Percentiles rank a stretch among this genome's conserved stretches.
Conservation (phyloP, 2,797 vertebrate species). For the Macrochelys suwanniensis region DNA sequence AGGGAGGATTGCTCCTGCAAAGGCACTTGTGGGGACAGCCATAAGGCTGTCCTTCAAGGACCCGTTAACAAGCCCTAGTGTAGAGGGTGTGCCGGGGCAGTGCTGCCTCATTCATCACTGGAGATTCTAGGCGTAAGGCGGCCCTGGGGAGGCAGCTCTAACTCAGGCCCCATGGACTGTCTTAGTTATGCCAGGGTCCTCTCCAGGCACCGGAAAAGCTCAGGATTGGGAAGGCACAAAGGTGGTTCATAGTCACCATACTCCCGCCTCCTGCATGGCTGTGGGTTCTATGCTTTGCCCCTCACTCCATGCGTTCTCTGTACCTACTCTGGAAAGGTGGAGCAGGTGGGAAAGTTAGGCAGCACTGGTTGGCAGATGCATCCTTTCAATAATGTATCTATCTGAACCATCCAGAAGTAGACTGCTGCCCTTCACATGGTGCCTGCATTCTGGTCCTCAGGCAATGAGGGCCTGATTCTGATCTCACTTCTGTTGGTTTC, state of each 20-base stretch:
- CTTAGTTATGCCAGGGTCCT: neutral
- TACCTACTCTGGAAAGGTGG: neutral
- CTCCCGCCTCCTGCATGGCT: neutral
- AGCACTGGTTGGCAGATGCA: neutral
- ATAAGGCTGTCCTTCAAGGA: neutral
- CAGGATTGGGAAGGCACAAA: neutral
- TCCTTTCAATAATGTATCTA: neutral
- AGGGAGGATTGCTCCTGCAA: neutral
- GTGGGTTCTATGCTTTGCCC: neutral
- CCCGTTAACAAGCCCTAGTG: fast-evolving
- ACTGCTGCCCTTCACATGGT: neutral
- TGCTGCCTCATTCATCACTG: neutral
- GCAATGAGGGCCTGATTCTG: neutral
- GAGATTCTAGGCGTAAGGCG: neutral
- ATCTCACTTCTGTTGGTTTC: neutral
- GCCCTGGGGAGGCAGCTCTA: neutral
- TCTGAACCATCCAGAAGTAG: neutral
- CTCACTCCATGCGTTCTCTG: neutral
- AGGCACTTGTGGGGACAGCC: neutral
- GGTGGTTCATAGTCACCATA: neutral
- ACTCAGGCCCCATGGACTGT: neutral
- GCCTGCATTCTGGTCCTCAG: neutral
- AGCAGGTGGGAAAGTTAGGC: neutral
- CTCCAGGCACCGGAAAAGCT: neutral
- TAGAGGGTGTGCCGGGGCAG: neutral